Base-by-base conservation (phyloP, 2,888 invertebrate species). In the Temnothorax ravouxi region DNA sequence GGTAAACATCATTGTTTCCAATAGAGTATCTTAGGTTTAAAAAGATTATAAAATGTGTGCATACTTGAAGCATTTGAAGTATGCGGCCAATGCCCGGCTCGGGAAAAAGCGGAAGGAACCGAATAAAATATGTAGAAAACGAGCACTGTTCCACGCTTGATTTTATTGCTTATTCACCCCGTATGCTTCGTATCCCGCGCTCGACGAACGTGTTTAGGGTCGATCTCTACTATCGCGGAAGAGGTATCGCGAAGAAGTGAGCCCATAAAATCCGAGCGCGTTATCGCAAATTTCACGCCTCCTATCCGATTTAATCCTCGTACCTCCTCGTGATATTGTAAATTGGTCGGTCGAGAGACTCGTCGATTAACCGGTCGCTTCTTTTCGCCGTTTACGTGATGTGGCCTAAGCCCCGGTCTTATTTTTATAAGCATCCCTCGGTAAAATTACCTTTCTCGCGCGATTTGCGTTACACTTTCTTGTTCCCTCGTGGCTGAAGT, bases 91-190 rank as follows among this genome's bases (percentile, higher is more conserved):
- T 84, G 81, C 75, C 79, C 83, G n/a, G 50, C 0, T 41, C 5
- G 9, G 3, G n/a, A n/a, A 18, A 3, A 29, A 15, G 15, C 15
- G 15, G 41, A 2, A 21, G 15, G 61, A 64, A 9, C 4, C 29
- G 84, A 86, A 85, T 90, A 88, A 90, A 86, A 82, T 90, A 88
- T 87, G 85, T 85, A 90, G 87, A 90, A 86, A 90, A 89, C 86
- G 90, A 84, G 85, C 86, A 71, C 80, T 80, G 71, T 90, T 85
- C 77, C 56, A 71, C 85, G 59, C 76, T 88, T 89, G 84, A 89
- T 90, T 90, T 90, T 90, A 90, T 85, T 87, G 89, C 84, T 86
- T 86, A 86, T 85, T 87, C 86, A 75, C 74, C 75, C 81, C 44
- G 84, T 84, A 67, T 29, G 34, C 54, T 8, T 21, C 15, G 21